A percentile compares a stretch with the other conserved stretches of the same genome.
phyloP scores from a whole-genome alignment of 2,797 vertebrate species.

The Poeciliopsis gracilis region DNA sequence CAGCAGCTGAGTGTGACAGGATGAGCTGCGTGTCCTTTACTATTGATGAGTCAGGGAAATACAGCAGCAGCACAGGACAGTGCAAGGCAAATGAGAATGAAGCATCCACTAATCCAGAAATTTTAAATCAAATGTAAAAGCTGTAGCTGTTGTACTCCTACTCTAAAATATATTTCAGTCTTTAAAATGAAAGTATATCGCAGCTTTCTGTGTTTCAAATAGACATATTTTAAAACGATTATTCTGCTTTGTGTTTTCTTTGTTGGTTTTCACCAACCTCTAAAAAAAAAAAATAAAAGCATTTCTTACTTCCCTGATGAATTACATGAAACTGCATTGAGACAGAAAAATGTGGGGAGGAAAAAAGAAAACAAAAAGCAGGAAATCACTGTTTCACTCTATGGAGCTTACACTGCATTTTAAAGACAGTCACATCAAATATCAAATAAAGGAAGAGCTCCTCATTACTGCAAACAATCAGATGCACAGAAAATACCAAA shows the following conservation, averaged over 20 bases:
- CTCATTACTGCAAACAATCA: constrained; percentile 8
- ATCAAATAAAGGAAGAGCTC: constrained; percentile 18
- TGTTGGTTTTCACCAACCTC: constrained; percentile 8
- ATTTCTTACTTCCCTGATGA: constrained; percentile 64
- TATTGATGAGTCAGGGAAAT: constrained; percentile 65
- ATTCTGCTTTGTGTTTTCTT: background rate
- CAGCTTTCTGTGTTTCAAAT: background rate
- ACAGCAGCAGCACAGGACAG: constrained; percentile 14
- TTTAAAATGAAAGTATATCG: background rate
- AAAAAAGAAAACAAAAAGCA: constrained; percentile 16
- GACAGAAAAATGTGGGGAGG: constrained; percentile 49
- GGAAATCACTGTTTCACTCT: constrained; percentile 48
- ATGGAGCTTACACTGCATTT: constrained; percentile 49
- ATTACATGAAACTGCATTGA: constrained; percentile 60
- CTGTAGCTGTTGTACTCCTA: background rate
- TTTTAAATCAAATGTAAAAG: background rate
- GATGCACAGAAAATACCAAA: background rate
- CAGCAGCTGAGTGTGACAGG: constrained; percentile 43
- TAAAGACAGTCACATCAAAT: constrained; percentile 33
- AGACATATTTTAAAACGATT: background rate
- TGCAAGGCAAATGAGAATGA: constrained; percentile 28
- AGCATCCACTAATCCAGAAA: background rate
- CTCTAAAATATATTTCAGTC: background rate
- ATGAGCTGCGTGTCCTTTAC: constrained; percentile 56
- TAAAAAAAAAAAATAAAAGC: constrained; percentile 16